These are phyloP conservation scores for Pristionchus mayeri DNA, from an alignment of 2,888 invertebrate genomes.

Conservation along the genomic window DNA sequence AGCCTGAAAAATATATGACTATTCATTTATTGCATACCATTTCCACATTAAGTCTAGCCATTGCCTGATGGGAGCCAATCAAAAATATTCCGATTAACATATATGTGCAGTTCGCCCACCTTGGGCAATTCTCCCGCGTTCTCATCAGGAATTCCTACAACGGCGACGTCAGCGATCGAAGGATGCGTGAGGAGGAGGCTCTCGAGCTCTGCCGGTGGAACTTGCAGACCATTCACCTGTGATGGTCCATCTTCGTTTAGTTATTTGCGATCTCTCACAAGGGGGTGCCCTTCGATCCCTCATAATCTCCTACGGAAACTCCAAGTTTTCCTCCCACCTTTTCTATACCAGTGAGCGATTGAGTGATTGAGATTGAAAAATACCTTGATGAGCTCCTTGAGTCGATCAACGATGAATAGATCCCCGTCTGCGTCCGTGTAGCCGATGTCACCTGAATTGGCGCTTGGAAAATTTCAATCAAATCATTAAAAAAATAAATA, in stretches of 20 bases:
- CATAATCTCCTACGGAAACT: too few relatives aligned
- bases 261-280: too few relatives aligned
- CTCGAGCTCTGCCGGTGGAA: conserved; percentile 58
- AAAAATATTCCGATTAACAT: background rate
- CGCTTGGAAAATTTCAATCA: too few relatives aligned
- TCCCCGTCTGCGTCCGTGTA: conserved; percentile 52
- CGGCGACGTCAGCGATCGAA: conserved; percentile 54
- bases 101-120: background rate
- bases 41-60: background rate
- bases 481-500: background rate
- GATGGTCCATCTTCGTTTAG: too few relatives aligned
- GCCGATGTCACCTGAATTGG: conserved; percentile 52
- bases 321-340: too few relatives aligned
- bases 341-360: too few relatives aligned
- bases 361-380: too few relatives aligned
- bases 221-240: conserved; percentile 55
- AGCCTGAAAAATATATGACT: conserved; percentile 24
- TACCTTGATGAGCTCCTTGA: conserved; percentile 49
- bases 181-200: conserved; percentile 57
- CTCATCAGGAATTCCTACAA: conserved; percentile 55
- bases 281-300: too few relatives aligned
- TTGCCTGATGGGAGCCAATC: background rate
- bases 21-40: background rate
- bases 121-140: conserved; percentile 55
- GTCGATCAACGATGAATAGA: conserved; percentile 50